Conservation (phyloP, 2,888 invertebrate genomes). For the Perizoma flavofasciatum region DNA sequence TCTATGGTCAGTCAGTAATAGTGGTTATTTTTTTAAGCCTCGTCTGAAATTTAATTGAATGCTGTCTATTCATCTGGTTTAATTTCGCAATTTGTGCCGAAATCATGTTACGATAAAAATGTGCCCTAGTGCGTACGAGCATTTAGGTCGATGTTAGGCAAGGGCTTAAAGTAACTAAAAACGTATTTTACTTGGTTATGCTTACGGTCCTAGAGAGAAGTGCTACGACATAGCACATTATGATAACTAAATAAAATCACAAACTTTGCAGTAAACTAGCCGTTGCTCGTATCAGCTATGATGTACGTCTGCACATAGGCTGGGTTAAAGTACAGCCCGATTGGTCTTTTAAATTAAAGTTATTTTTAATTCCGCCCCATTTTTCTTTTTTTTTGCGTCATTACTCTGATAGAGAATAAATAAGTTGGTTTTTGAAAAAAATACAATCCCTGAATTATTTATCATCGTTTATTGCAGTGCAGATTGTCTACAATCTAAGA, state of each 20-base stretch:
- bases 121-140: not conserved
- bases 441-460: no score
- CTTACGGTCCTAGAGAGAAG: not conserved
- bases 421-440: no score
- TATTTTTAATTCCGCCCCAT: constrained; percentile 36
- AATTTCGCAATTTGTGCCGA: no score
- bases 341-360: no score
- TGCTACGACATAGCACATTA: constrained; percentile 8
- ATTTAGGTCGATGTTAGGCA: no score
- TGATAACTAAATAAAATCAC: not conserved
- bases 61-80: no score
- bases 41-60: no score
- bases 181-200: not conserved
- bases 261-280: not conserved
- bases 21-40: no score
- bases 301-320: constrained; percentile 8
- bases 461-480: no score
- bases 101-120: not conserved
- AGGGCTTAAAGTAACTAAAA: no score
- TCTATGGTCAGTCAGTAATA: no score
- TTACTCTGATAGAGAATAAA: constrained; percentile 11
- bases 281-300: not conserved
- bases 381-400: constrained; percentile 29
- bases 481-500: no score
- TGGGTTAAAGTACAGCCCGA: constrained; percentile 46